Evolutionary conservation across 1,140 invertebrate genomes (phyloP), one percentile per base, ranked within the genome.

Genomic region (Phenacoccus solenopsis): DNA sequence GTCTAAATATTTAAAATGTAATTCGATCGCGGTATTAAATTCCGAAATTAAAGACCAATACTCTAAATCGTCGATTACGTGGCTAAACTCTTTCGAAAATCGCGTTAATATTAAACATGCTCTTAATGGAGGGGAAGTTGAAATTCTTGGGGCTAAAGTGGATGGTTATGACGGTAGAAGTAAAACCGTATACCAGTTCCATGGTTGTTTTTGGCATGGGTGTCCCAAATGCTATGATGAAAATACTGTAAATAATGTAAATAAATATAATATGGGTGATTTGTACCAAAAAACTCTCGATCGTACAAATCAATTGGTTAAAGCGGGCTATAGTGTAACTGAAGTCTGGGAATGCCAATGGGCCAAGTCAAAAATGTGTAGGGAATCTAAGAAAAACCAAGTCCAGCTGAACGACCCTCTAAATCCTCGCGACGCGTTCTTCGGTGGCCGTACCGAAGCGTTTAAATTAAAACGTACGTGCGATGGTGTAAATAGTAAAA

Each of bases 311-410:
- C 12, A 21, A 69, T 49, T 49, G 49, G 49, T 49, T 7, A 69
- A 69, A 49, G 68, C 68, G 1, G 68, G 68, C 16, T 69, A 69
- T 69, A 69, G 49, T 69, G 22, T 69, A 30, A 35, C 49, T 21
- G 68, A 69, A 69, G 49, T 35, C 5, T 69, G 68, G 68, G 68
- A 69, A 49, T 69, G 68, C 49, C 20, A 49, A 1, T 69, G 68
- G 68, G 27, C 9, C 21, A 69, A 38, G 16, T 69, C 68, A 2
- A 21, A 49, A 49, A n/a, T n/a, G n/a, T n/a, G n/a, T n/a, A 69
- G 49, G 49, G 27, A 12, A 7, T 38, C 27, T 32, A 22, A 49
- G 20, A 38, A 49, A 22, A 16, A 27, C 4, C 20, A 69, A 21
- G 25, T 69, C 2, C n/a, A n/a, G n/a, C n/a, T n/a, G n/a, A 49